Evolutionary conservation across 37 sponge, comb jelly and placozoan species (phyloP).

Genomic region (Crambe crambe): DNA sequence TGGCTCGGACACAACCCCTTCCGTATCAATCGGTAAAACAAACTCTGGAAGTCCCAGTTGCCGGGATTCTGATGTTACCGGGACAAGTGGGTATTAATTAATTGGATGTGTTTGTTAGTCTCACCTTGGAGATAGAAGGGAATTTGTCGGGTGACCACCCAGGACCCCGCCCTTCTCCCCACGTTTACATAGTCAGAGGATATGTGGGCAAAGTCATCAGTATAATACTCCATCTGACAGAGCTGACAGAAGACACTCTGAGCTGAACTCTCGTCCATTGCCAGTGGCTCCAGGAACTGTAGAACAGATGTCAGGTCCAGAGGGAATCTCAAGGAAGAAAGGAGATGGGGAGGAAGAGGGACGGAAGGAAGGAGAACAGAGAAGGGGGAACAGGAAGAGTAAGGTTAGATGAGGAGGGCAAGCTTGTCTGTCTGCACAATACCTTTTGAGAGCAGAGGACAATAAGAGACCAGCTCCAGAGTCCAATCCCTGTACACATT

Average conservation of each 20-base stretch:
- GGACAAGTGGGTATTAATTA: background rate
- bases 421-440: background rate
- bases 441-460: conserved; percentile 27
- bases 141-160: conserved; percentile 11
- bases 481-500: background rate
- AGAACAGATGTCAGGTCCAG: conserved; percentile 13
- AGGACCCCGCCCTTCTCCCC: conserved; percentile 14
- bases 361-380: background rate
- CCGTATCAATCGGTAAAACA: conserved; percentile 4
- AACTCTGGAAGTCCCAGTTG: conserved; percentile 23
- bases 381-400: background rate
- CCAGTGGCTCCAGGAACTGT: conserved; percentile 32
- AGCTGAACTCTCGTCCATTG: conserved; percentile 31
- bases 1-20: conserved; percentile 6
- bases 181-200: background rate
- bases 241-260: conserved; percentile 29
- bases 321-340: conserved; percentile 39
- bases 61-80: conserved; percentile 8
- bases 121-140: conserved; percentile 28
- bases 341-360: background rate
- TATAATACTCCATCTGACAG: background rate
- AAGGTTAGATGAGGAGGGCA: background rate
- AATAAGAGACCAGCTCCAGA: conserved; percentile 40
- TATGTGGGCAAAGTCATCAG: background rate
- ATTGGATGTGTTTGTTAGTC: background rate